Evolutionary conservation across 2,113 vertebrate genomes (phyloP).

Genomic region (Hippocampus mohnikei): DNA sequence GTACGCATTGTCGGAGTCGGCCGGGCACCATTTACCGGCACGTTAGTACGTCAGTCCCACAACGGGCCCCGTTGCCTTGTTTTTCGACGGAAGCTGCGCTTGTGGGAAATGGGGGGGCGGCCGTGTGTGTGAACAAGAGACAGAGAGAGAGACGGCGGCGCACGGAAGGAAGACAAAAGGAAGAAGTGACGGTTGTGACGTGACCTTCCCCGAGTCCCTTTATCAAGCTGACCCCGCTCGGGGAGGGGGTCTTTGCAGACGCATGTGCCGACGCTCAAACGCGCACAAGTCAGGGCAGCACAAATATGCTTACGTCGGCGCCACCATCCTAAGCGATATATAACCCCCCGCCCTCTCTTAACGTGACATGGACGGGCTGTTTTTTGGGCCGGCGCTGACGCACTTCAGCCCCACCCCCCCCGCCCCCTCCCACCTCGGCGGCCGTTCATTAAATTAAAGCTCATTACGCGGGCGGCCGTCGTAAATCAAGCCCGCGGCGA

Average conservation of each 20-base stretch:
- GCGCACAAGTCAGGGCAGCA: constrained; percentile 19
- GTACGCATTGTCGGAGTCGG: constrained; percentile 43
- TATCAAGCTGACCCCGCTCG: constrained; percentile 50
- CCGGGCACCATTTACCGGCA: constrained; percentile 58
- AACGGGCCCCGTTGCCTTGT: constrained; percentile 57
- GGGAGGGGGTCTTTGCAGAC: constrained; percentile 10
- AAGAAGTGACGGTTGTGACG: constrained; percentile 47
- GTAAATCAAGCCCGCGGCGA: constrained; percentile 63
- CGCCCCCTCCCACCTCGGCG: constrained; percentile 22
- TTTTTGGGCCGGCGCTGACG: constrained; percentile 61
- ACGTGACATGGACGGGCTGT: constrained; percentile 46
- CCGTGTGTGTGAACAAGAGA: background rate
- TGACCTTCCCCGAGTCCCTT: constrained; percentile 35
- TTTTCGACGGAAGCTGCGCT: constrained; percentile 66
- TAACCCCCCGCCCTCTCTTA: constrained; percentile 44
- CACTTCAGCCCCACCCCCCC: constrained; percentile 55
- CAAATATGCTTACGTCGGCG: constrained; percentile 60
- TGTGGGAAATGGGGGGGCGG: constrained; percentile 29
- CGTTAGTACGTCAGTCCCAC: constrained; percentile 57
- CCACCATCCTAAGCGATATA: constrained; percentile 58
- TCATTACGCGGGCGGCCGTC: constrained; percentile 51
- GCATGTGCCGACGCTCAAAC: constrained; percentile 42
- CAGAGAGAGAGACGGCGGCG: background rate
- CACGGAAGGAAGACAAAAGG: constrained; percentile 55
- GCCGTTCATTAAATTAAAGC: constrained; percentile 64